phyloP scores from a whole-genome alignment of 2,888 invertebrate species.

The Pandemis cinnamomeana region DNA sequence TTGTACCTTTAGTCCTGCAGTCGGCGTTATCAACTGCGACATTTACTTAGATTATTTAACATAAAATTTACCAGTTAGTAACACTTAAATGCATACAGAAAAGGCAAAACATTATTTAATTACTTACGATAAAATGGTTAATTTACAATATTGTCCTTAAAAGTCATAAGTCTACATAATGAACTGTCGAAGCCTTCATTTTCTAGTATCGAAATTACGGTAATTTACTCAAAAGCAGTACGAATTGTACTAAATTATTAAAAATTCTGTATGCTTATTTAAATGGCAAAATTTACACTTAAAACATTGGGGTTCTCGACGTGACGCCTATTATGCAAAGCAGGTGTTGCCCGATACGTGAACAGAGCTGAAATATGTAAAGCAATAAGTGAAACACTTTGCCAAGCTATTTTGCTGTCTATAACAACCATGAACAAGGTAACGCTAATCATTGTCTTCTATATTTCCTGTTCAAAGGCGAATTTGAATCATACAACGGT shows the following conservation, averaged over 20 bases:
- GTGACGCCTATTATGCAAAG: slow-evolving; percentile 82
- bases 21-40: slow-evolving; percentile 9
- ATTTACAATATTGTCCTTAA: not conserved
- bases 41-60: slow-evolving; percentile 15
- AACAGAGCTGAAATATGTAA: slow-evolving; percentile 58
- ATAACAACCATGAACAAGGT: not conserved
- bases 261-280: slow-evolving; percentile 70
- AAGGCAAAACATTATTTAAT: not conserved
- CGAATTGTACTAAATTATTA: slow-evolving; percentile 67
- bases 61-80: not conserved
- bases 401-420: slow-evolving; percentile 52
- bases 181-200: slow-evolving; percentile 5
- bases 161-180: not conserved
- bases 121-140: not conserved
- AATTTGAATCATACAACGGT: slow-evolving; percentile 26
- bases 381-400: slow-evolving; percentile 54
- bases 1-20: slow-evolving; percentile 31
- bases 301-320: slow-evolving; percentile 75
- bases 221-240: slow-evolving; percentile 56
- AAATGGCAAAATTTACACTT: slow-evolving; percentile 82
- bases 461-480: slow-evolving; percentile 12
- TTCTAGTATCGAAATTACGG: slow-evolving; percentile 14
- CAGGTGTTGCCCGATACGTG: slow-evolving; percentile 83
- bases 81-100: not conserved
- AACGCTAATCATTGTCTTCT: not conserved